These are phyloP conservation scores for Ceyx margarethae DNA, from an alignment of 2,113 vertebrate species.

Conservation along the genomic window DNA sequence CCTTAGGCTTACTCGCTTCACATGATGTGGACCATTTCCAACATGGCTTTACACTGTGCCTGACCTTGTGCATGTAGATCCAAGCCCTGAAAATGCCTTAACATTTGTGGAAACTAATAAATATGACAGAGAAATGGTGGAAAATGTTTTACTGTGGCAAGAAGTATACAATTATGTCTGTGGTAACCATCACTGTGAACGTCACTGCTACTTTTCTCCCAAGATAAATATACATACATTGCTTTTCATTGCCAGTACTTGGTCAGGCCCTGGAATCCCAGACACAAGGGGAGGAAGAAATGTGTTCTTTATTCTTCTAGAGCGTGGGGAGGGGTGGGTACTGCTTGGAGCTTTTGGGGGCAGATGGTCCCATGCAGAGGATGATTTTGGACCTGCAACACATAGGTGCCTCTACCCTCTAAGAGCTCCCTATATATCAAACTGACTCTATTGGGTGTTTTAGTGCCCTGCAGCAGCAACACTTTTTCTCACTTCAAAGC, in stretches of 20 bases:
- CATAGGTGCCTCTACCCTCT: rapidly evolving
- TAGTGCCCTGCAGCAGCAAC: background rate
- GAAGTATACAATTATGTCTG: background rate
- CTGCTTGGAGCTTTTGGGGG: rapidly evolving
- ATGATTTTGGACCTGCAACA: background rate
- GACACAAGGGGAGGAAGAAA: background rate
- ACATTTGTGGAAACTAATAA: background rate
- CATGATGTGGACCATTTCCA: background rate
- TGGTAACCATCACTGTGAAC: background rate
- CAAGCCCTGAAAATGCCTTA: background rate
- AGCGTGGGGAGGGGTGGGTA: background rate
- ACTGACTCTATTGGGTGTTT: background rate
- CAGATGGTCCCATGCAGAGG: background rate
- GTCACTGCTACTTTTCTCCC: background rate
- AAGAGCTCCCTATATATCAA: background rate
- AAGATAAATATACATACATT: background rate
- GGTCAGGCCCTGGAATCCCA: background rate
- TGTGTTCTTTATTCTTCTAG: background rate
- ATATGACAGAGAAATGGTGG: background rate
- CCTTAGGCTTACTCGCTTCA: background rate
- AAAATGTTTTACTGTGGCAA: background rate
- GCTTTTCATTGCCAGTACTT: background rate
- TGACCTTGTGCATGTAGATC: background rate
- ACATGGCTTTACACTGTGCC: background rate
- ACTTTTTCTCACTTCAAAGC: background rate